A percentile compares a stretch with the other conserved stretches of the same genome.
These are phyloP conservation scores for Phasianus colchicus DNA, from an alignment of 2,113 vertebrate genomes.

Conservation along the genomic window DNA sequence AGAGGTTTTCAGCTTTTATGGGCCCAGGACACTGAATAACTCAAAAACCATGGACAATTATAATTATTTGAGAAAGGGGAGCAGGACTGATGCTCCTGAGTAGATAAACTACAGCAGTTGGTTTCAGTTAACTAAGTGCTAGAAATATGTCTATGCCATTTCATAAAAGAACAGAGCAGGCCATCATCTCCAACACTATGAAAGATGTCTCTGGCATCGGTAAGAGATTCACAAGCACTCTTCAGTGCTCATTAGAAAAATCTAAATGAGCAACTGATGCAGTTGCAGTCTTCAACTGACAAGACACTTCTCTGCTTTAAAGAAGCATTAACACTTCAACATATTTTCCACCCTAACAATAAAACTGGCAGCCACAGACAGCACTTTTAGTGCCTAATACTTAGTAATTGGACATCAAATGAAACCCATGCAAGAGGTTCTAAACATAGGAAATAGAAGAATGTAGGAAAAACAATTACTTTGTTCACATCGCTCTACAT, in stretches of 20 bases:
- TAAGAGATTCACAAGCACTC: constrained; percentile 12
- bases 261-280: constrained; percentile 35
- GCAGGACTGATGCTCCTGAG: neutral
- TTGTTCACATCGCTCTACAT: neutral
- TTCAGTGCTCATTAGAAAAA: constrained; percentile 40
- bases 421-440: neutral
- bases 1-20: neutral
- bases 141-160: neutral
- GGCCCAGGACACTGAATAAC: neutral
- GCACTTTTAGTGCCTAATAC: neutral
- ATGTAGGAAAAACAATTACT: neutral
- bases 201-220: constrained; percentile 7
- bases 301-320: neutral
- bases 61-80: neutral
- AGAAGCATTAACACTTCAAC: constrained; percentile 15
- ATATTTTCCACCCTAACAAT: neutral
- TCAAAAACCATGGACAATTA: neutral
- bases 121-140: neutral
- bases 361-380: neutral
- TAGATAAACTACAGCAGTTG: neutral
- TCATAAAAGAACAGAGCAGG: neutral
- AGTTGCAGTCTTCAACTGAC: neutral
- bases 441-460: neutral
- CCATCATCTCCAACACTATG: neutral
- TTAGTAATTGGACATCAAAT: neutral